A percentile compares a stretch with the other conserved stretches of the same genome.
phyloP scores from a whole-genome alignment of 2,797 vertebrate genomes.

The Aeoliscus strigatus region DNA sequence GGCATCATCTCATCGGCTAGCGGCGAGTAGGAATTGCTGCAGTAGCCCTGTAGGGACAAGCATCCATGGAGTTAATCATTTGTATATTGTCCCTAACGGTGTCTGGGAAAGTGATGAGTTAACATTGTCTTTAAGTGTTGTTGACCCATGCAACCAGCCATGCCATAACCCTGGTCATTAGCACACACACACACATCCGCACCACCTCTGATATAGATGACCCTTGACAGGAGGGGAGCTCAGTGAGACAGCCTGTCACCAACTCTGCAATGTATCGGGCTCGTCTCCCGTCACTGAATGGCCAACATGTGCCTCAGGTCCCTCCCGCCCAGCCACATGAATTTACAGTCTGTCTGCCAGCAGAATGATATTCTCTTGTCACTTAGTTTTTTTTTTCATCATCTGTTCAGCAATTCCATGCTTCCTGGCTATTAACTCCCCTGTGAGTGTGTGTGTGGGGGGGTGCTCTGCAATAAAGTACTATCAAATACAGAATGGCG shows the following conservation, averaged over 20 bases:
- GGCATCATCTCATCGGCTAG: constrained; percentile 44
- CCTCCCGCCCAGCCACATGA: constrained; percentile 45
- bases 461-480: constrained; percentile 30
- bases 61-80: constrained; percentile 39
- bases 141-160: constrained; percentile 46
- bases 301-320: constrained; percentile 61
- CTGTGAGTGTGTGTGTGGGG: too few species aligned
- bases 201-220: constrained; percentile 53
- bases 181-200: constrained; percentile 16
- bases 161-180: constrained; percentile 48
- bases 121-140: constrained; percentile 30
- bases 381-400: constrained; percentile 24
- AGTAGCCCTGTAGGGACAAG: constrained; percentile 21
- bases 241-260: constrained; percentile 56
- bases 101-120: constrained; percentile 40
- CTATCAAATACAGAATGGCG: constrained; percentile 16
- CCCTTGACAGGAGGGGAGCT: constrained; percentile 45
- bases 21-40: constrained; percentile 21
- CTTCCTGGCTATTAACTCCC: constrained; percentile 22
- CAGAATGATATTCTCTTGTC: constrained; percentile 43
- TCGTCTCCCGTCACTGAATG: constrained; percentile 47
- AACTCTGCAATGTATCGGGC: constrained; percentile 35
- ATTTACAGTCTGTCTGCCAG: constrained; percentile 48
- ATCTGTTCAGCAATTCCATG: constrained; percentile 41
- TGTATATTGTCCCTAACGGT: constrained; percentile 25